phyloP scores from a whole-genome alignment of 2,797 vertebrate genomes.

The Sylvia borin region DNA sequence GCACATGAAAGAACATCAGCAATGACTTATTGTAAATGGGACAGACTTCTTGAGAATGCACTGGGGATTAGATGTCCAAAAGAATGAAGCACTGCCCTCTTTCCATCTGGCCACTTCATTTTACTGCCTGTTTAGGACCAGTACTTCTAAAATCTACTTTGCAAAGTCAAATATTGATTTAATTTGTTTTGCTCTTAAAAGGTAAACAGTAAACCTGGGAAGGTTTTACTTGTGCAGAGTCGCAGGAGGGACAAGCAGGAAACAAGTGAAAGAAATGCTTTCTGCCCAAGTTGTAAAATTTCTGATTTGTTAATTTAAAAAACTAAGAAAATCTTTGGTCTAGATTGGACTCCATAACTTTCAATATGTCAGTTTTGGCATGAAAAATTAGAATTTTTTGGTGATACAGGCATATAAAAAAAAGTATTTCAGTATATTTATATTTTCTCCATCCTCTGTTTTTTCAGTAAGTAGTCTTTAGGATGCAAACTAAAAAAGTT shows the following conservation, averaged over 20 bases:
- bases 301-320: background rate
- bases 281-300: background rate
- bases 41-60: constrained; percentile 20
- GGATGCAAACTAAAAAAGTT: background rate
- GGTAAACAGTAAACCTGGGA: background rate
- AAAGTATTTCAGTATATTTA: background rate
- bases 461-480: background rate
- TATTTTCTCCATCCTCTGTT: background rate
- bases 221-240: background rate
- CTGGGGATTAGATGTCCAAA: constrained; percentile 23
- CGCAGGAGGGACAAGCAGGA: background rate
- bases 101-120: constrained; percentile 34
- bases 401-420: background rate
- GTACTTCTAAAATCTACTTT: background rate
- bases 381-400: background rate
- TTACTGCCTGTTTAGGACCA: background rate
- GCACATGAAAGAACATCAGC: constrained; percentile 20
- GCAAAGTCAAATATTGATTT: constrained; percentile 3
- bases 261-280: background rate
- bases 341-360: background rate
- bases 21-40: constrained; percentile 4
- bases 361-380: background rate
- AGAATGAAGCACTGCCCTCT: background rate
- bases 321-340: background rate
- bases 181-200: background rate